Base-by-base conservation (phyloP, 2,113 vertebrate genomes). In the Melanerpes aurifrons region DNA sequence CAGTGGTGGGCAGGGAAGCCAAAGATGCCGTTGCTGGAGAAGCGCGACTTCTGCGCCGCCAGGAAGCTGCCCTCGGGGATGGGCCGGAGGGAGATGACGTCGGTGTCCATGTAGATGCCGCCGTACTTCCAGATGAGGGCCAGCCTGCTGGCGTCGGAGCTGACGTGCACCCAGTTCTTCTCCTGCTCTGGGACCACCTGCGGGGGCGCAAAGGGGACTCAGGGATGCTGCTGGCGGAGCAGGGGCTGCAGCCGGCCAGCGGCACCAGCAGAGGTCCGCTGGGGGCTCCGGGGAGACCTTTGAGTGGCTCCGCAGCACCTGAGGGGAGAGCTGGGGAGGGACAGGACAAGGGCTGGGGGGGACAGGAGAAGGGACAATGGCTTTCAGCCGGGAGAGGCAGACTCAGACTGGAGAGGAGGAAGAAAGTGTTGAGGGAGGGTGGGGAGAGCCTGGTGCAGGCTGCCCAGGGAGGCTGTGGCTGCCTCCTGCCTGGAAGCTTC, bases 121-220 rank as follows among this genome's bases (percentile, higher is more conserved):
- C 98, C 98, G 0, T 98, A 98, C 86, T 97, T 98, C 98, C 98
- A 98, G 73, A 98, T 96, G 54, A 98, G 72, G 0, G 98, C 98
- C 86, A 98, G 95, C 15, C 98, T 97, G 83, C 94, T 93, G 20
- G 97, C 98, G 0, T 98, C 98, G 0, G 98, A 98, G 81, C 97
- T 97, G 91, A 98, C 28, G 0, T 98, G 97, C 12, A 97, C 71
- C 98, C 98, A 98, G 88, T 97, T 64, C 25, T 94, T 97, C 95
- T 98, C 92, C 29, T 70, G 21, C 29, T 91, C 94, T 0, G 88
- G 61, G 22, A 97, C 93, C 35, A 98, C 82, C 98, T 98, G 91
- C 2, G 8, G 80, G 15, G 61, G 5, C 40, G 75, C 50, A 81
- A 72, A 89, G 24, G 25, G 0, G 3, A 84, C 26, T 68, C 1